Conservation (phyloP, 2,113 vertebrate species). For the Poecile atricapillus region DNA sequence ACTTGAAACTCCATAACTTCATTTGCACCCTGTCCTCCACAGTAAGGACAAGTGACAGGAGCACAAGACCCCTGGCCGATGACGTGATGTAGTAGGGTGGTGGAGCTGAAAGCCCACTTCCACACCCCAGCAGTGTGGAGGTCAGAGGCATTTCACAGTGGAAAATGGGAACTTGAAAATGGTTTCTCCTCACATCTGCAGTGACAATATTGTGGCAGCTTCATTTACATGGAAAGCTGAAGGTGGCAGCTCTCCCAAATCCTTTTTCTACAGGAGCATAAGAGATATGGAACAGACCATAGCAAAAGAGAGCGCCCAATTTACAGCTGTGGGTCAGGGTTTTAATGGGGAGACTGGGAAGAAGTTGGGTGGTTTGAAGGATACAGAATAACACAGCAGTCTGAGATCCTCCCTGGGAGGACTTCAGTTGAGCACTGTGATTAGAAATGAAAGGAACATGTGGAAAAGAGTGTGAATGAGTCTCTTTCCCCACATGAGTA, state of each 20-base stretch:
- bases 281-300: not conserved
- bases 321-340: not conserved
- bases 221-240: not conserved
- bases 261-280: not conserved
- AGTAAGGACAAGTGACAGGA: not conserved
- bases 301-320: not conserved
- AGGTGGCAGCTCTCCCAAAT: not conserved
- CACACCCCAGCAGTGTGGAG: not conserved
- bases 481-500: constrained; percentile 31
- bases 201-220: not conserved
- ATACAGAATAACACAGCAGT: not conserved
- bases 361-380: not conserved
- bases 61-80: not conserved
- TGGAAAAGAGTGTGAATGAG: constrained; percentile 39
- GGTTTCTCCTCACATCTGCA: not conserved
- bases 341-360: not conserved
- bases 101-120: not conserved
- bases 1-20: not conserved
- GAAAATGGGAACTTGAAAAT: not conserved
- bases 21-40: not conserved
- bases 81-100: not conserved
- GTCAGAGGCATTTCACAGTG: not conserved
- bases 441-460: constrained; percentile 31
- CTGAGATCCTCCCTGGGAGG: constrained; percentile 16
- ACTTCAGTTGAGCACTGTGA: not conserved